Percentiles rank a stretch among this genome's conserved stretches.
phyloP scores from a whole-genome alignment of 92 coral and sea anemone species.

The Phenganax stokvisi region DNA sequence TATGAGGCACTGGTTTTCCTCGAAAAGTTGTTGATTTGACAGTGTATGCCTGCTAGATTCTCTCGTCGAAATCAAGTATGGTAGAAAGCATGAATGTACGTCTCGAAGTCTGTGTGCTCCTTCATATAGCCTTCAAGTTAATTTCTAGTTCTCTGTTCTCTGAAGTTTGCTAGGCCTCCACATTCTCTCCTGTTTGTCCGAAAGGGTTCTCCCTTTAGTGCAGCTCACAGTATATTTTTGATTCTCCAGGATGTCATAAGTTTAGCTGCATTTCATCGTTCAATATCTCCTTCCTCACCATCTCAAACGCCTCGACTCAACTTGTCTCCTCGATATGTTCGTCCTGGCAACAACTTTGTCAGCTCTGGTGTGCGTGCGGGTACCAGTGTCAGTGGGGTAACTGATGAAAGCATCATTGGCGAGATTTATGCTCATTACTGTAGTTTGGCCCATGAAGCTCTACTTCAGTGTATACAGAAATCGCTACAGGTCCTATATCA shows the following conservation, averaged over 20 bases:
- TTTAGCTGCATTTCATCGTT: slow-evolving; percentile 77
- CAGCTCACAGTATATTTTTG: not conserved
- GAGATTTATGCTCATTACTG: slow-evolving; percentile 95
- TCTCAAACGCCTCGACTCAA: slow-evolving; percentile 73
- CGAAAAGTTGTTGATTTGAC: not conserved
- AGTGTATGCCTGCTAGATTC: too few relatives aligned
- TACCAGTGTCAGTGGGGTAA: slow-evolving; percentile 89
- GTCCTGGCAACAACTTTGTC: slow-evolving; percentile 63
- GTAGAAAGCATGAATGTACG: too few relatives aligned
- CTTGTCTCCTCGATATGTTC: slow-evolving; percentile 61
- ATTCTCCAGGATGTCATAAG: slow-evolving; percentile 71
- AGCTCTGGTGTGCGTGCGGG: slow-evolving; percentile 69
- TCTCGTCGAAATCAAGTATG: too few relatives aligned
- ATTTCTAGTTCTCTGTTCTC: too few relatives aligned
- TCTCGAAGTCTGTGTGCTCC: too few relatives aligned
- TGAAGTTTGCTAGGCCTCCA: too few relatives aligned
- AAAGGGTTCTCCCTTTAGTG: not conserved
- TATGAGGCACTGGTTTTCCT: slow-evolving; percentile 3
- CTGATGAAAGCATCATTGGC: slow-evolving; percentile 91
- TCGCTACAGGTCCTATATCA: slow-evolving; percentile 77
- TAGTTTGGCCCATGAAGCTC: slow-evolving; percentile 75
- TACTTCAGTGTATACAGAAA: slow-evolving; percentile 60
- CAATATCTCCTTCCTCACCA: slow-evolving; percentile 78
- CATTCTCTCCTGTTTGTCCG: not conserved
- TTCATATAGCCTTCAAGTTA: too few relatives aligned